Percentiles rank a stretch among this genome's conserved stretches.
phyloP scores from a whole-genome alignment of 2,113 vertebrate species.

The Eleginops maclovinus region DNA sequence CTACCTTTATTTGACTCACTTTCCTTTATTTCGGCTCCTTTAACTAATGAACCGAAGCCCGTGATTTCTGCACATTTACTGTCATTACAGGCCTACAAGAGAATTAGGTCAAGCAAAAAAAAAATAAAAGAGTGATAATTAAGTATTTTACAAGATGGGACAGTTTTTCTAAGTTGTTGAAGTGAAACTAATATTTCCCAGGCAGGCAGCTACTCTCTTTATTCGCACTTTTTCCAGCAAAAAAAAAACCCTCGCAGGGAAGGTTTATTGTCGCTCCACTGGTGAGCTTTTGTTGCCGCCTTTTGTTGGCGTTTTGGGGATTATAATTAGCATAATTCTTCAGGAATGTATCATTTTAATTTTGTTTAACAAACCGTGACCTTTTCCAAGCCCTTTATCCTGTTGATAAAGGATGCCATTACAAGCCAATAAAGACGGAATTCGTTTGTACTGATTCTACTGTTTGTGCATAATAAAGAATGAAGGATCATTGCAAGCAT shows the following conservation, averaged over 20 bases:
- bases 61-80: neutral
- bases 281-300: slow-evolving; percentile 68
- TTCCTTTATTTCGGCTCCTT: neutral
- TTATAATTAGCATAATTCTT: slow-evolving; percentile 81
- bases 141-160: slow-evolving; percentile 53
- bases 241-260: slow-evolving; percentile 49
- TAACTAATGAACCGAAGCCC: neutral
- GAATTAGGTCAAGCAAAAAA: slow-evolving; percentile 17
- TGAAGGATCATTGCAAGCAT: slow-evolving; percentile 44
- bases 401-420: slow-evolving; percentile 58
- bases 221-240: slow-evolving; percentile 44
- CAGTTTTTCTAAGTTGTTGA: slow-evolving; percentile 44
- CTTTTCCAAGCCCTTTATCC: slow-evolving; percentile 65
- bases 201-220: slow-evolving; percentile 34
- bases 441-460: slow-evolving; percentile 58
- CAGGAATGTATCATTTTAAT: slow-evolving; percentile 81
- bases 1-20: neutral
- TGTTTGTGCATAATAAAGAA: slow-evolving; percentile 69
- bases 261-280: slow-evolving; percentile 69
- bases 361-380: slow-evolving; percentile 76
- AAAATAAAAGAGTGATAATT: slow-evolving; percentile 35
- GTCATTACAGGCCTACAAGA: slow-evolving; percentile 7
- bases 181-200: slow-evolving; percentile 53
- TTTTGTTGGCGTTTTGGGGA: slow-evolving; percentile 76
- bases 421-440: slow-evolving; percentile 69